Evolutionary conservation across 2,888 invertebrate species (phyloP).

Genomic region (Allygus modestus): DNA sequence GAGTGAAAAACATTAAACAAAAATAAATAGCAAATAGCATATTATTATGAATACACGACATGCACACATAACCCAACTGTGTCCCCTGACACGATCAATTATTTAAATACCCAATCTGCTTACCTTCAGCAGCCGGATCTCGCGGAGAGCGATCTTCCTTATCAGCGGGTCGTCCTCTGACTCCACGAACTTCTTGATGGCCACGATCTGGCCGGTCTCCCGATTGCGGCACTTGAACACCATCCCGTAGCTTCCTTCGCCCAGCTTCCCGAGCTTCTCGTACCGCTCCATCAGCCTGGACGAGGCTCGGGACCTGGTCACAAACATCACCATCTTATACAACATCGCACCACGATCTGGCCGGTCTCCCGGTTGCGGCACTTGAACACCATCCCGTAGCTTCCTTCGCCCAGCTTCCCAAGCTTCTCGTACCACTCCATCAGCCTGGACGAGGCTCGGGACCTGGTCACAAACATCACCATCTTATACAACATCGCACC

Average conservation of each 20-base stretch:
- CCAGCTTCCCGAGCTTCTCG: slow-evolving; percentile 95
- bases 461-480: slow-evolving; percentile 77
- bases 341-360: slow-evolving; percentile 86
- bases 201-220: slow-evolving; percentile 95
- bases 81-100: too few relatives aligned
- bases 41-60: too few relatives aligned
- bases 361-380: slow-evolving; percentile 97
- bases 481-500: slow-evolving; percentile 75
- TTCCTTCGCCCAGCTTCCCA: slow-evolving; percentile 96
- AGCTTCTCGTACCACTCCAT: slow-evolving; percentile 98
- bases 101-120: too few relatives aligned
- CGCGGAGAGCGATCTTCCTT: slow-evolving; percentile 95
- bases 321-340: not conserved
- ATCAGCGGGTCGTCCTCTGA: slow-evolving; percentile 98
- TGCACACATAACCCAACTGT: too few relatives aligned
- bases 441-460: slow-evolving; percentile 89
- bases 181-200: slow-evolving; percentile 98
- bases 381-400: slow-evolving; percentile 97
- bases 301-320: slow-evolving; percentile 86
- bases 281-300: slow-evolving; percentile 95
- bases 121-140: slow-evolving; percentile 96
- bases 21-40: too few relatives aligned
- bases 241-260: slow-evolving; percentile 97
- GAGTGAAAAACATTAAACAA: too few relatives aligned
- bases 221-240: slow-evolving; percentile 98